Base-by-base conservation (phyloP, 2,888 invertebrate species). In the Zelleria hepariella region DNA sequence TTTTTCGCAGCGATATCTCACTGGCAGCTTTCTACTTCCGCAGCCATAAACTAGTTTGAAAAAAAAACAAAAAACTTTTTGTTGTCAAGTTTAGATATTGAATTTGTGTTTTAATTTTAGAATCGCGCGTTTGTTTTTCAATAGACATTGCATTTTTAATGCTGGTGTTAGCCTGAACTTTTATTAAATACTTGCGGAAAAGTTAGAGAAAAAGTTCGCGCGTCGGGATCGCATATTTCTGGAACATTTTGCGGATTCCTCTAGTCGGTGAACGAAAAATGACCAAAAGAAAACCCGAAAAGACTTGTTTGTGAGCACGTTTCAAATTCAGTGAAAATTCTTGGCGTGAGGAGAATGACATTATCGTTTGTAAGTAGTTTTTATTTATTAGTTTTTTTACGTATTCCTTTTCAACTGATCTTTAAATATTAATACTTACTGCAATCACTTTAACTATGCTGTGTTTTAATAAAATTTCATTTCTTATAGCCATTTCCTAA, bases 361-460 rank as follows among this genome's bases (percentile, higher is more conserved):
- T 86, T 89, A 75, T 89, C 88, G 66, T 89, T 86, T 74, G 89
- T 89, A 75, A 88, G 88, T 88, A 77, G 59, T 61, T 58, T 57
- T 54, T 8, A 58, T 15, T 57, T 26, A 25, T 20, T 59, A 58
- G 47, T 62, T 57, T 26, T 32, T 32, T 32, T n/a, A n/a, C n/a
- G n/a, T n/a, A n/a, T n/a, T n/a, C n/a, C n/a, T n/a, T n/a, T n/a
- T n/a, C n/a, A n/a, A n/a, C n/a, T n/a, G n/a, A n/a, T n/a, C n/a
- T n/a, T n/a, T n/a, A n/a, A n/a, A n/a, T n/a, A n/a, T n/a, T n/a
- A n/a, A n/a, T n/a, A n/a, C n/a, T n/a, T n/a, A n/a, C n/a, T n/a
- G n/a, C n/a, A n/a, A n/a, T n/a, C n/a, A n/a, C n/a, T n/a, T n/a
- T n/a, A n/a, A n/a, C n/a, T n/a, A n/a, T n/a, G n/a, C n/a, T n/a